These are phyloP conservation scores for Microctonus brassicae DNA, from an alignment of 2,888 invertebrate species.

Conservation along the genomic window DNA sequence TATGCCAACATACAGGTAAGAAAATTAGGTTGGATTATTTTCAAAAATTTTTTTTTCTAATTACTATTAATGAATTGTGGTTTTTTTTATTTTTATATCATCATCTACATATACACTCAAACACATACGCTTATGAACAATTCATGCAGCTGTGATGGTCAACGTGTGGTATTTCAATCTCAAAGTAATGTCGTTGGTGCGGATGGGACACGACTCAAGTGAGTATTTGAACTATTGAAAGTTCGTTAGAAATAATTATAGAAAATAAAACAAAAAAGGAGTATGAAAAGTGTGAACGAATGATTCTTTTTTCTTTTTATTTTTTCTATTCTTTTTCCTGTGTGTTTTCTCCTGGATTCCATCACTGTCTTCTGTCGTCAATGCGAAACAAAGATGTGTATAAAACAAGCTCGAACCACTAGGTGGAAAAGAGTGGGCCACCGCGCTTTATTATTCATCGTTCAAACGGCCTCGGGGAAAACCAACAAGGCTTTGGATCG, in stretches of 20 bases:
- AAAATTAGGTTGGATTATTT: constrained; percentile 34
- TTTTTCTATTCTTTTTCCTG: background rate
- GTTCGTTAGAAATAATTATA: background rate
- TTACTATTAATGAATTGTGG: too few relatives aligned
- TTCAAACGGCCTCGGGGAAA: constrained; percentile 35
- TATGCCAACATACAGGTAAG: constrained; percentile 81
- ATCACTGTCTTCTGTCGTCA: background rate
- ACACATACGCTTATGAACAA: too few relatives aligned
- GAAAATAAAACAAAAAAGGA: background rate
- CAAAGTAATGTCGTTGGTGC: constrained; percentile 80
- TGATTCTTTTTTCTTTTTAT: background rate
- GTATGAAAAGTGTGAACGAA: too few relatives aligned
- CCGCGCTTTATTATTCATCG: constrained; percentile 36
- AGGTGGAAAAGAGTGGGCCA: constrained; percentile 22
- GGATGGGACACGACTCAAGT: constrained; percentile 80
- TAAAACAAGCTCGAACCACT: constrained; percentile 23
- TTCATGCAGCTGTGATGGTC: constrained; percentile 81
- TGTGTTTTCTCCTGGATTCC: too few relatives aligned
- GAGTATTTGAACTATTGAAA: constrained; percentile 69
- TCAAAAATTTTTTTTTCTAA: too few relatives aligned
- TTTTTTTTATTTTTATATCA: too few relatives aligned
- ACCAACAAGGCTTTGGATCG: constrained; percentile 29
- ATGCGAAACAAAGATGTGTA: constrained; percentile 11
- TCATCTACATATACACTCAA: too few relatives aligned
- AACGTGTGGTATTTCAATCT: constrained; percentile 81